Evolutionary conservation across 2,797 vertebrate genomes (phyloP).

Genomic region (Phyllotis vaccarum): DNA sequence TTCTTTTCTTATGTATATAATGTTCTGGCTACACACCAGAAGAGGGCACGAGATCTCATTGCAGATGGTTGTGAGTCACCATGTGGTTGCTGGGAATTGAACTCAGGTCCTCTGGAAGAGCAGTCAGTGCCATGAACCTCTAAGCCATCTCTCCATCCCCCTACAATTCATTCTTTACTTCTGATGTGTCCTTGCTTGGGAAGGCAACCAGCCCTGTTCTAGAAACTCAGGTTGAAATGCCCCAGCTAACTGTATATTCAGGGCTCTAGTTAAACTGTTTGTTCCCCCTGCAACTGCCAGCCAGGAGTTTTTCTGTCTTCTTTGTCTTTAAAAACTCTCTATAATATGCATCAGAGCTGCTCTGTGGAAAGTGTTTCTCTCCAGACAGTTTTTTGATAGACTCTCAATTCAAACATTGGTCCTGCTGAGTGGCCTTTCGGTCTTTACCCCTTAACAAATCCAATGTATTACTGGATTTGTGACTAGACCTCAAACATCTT

Average conservation of each 20-base stretch:
- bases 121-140: too few species aligned
- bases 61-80: too few species aligned
- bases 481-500: slow-evolving; percentile 25
- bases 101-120: too few species aligned
- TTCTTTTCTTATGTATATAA: too few species aligned
- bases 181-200: neutral
- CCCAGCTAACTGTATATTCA: neutral
- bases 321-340: neutral
- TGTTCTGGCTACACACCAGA: too few species aligned
- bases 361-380: neutral
- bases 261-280: neutral
- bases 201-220: neutral
- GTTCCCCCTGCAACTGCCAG: too few species aligned
- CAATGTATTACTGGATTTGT: slow-evolving; percentile 30
- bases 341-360: too few species aligned
- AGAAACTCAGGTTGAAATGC: neutral
- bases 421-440: neutral
- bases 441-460: neutral
- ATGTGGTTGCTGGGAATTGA: too few species aligned
- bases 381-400: neutral
- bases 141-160: too few species aligned
- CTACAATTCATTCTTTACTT: neutral
- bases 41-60: too few species aligned
- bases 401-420: neutral
- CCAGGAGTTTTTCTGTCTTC: neutral